phyloP scores from a whole-genome alignment of 2,113 vertebrate species.

The Mohoua ochrocephala region DNA sequence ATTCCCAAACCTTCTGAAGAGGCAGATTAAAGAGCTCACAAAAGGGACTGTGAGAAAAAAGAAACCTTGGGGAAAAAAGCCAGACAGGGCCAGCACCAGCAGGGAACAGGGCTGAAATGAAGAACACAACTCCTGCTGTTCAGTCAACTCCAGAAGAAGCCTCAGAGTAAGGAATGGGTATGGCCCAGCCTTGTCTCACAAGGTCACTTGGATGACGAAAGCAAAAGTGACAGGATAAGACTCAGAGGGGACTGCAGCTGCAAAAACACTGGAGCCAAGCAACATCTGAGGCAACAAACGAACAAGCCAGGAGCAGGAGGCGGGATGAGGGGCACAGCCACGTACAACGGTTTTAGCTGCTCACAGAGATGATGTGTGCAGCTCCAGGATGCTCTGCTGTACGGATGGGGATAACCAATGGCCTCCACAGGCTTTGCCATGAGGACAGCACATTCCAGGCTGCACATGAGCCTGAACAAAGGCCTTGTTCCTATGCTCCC shows the following conservation, averaged over 20 bases:
- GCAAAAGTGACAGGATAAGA: not conserved
- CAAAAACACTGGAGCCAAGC: not conserved
- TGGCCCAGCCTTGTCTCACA: not conserved
- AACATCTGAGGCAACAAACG: not conserved
- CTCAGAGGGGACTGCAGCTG: not conserved
- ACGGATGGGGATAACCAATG: fast-evolving
- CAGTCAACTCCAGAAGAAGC: not conserved
- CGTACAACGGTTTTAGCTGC: not conserved
- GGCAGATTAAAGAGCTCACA: not conserved
- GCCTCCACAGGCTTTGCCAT: not conserved
- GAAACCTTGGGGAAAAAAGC: not conserved
- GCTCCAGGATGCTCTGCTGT: not conserved
- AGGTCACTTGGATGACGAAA: not conserved
- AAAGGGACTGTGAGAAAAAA: not conserved
- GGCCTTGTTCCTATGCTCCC: not conserved
- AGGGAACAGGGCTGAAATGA: not conserved
- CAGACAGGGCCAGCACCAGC: not conserved
- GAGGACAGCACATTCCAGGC: not conserved
- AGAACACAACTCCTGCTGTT: not conserved
- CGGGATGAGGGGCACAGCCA: not conserved
- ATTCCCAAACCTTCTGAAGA: not conserved
- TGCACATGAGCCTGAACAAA: not conserved
- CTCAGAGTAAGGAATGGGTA: not conserved
- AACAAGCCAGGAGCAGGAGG: not conserved
- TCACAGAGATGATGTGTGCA: not conserved